Base-by-base conservation (phyloP, 1,140 invertebrate genomes). In the Hyles vespertilio region DNA sequence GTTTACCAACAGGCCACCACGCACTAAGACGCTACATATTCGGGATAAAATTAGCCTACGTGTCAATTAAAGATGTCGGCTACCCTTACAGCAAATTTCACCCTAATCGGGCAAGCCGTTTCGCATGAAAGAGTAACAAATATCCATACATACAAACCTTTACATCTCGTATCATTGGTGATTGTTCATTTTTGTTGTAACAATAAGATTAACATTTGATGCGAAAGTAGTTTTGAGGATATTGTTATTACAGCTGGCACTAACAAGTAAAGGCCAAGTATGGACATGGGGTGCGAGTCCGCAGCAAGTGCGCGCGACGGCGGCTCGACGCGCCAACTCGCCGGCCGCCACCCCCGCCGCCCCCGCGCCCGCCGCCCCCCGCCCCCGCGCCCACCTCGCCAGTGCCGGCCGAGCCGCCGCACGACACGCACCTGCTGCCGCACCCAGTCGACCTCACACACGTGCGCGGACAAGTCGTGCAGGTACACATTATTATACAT, bases 281-380 rank as follows among this genome's bases (percentile, higher is more conserved):
- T 84, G 67, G 61, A 45, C 52, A n/a, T 87, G 84, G 84, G 80
- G 81, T 5, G 79, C 77, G 11, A 78, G 74, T 22, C 83, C 83
- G 58, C 83, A 84, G 59, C 78, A 81, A 44, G 74, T 84, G 51
- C 79, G 83, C 8, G 79, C 81, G 48, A 56, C 62, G 12, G 72
- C 77, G 33, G 72, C 78, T 32, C 74, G 77, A 0, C 69, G 70
- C 11, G 34, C 57, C 8, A 48, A 56, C 1, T 47, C 40, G 4
- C 8, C 47, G n/a, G 33, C 59, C 9, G 22, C 61, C 55, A 12
- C 53, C 44, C 11, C 53, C 43, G 11, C 55, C 53, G 36, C 56
- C 40, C 10, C 45, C 46, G 34, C 52, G 43, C 48, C 57, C 67
- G 47, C 62, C n/a, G 43, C 44, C 40, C 60, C 52, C 48, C n/a